Percentiles rank a stretch among this genome's conserved stretches.
These are phyloP conservation scores for Trachurus trachurus DNA, from an alignment of 2,797 vertebrate species.

Conservation along the genomic window DNA sequence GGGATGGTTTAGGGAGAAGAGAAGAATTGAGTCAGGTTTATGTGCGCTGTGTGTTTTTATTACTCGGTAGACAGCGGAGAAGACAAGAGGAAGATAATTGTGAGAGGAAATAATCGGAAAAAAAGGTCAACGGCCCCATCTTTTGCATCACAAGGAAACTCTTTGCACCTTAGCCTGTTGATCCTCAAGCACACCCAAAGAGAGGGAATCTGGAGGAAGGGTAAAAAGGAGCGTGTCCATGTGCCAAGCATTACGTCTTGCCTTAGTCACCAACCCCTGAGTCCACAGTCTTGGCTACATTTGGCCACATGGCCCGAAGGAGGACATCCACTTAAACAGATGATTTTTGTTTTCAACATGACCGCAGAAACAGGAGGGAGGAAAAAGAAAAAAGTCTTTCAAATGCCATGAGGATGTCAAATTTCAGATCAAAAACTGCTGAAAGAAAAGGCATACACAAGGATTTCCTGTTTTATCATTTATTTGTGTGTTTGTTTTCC, in stretches of 20 bases:
- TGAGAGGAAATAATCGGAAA: constrained; percentile 26
- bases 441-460: constrained; percentile 52
- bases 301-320: constrained; percentile 57
- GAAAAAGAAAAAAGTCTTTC: constrained; percentile 16
- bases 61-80: constrained; percentile 4
- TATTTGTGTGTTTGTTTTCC: constrained; percentile 69
- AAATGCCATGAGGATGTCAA: constrained; percentile 62
- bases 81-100: constrained; percentile 27
- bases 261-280: constrained; percentile 62
- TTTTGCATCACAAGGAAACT: constrained; percentile 40
- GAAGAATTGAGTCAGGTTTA: constrained; percentile 40
- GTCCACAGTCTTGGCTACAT: constrained; percentile 45
- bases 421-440: constrained; percentile 63
- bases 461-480: constrained; percentile 68
- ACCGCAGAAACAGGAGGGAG: constrained; percentile 46
- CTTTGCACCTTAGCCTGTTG: constrained; percentile 54
- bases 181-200: constrained; percentile 44
- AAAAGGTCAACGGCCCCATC: constrained; percentile 15
- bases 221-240: constrained; percentile 53
- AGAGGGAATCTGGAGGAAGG: constrained; percentile 37
- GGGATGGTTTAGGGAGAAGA: constrained; percentile 20
- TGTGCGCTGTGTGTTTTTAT: constrained; percentile 47
- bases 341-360: constrained; percentile 73
- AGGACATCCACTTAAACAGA: constrained; percentile 66
- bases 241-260: constrained; percentile 76